Evolutionary conservation across 2,113 vertebrate genomes (phyloP).

Genomic region (Lates calcarifer): DNA sequence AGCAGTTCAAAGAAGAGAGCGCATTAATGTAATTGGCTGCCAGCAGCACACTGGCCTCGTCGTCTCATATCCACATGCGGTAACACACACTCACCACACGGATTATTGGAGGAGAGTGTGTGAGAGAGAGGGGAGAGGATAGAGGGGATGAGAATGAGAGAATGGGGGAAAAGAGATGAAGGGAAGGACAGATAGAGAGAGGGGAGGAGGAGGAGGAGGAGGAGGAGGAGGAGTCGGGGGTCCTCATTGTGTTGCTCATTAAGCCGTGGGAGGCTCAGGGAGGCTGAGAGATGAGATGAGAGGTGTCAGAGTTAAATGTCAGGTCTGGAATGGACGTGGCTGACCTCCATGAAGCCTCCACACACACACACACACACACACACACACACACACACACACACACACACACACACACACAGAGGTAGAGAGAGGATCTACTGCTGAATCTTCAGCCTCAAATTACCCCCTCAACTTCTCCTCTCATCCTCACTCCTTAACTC

Average conservation of each 20-base stretch:
- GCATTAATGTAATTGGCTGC: slow-evolving; percentile 88
- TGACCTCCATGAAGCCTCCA: slow-evolving; percentile 64
- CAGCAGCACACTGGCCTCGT: slow-evolving; percentile 80
- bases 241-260: slow-evolving; percentile 76
- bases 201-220: too few species aligned
- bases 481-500: slow-evolving; percentile 35
- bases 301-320: slow-evolving; percentile 84
- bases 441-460: slow-evolving; percentile 43
- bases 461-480: slow-evolving; percentile 63
- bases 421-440: slow-evolving; percentile 40
- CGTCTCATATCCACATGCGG: slow-evolving; percentile 78
- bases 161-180: slow-evolving; percentile 57
- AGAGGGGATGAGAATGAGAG: slow-evolving; percentile 61
- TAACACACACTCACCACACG: slow-evolving; percentile 79
- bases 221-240: slow-evolving; percentile 27
- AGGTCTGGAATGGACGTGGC: slow-evolving; percentile 70
- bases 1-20: slow-evolving; percentile 88
- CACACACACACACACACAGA: slow-evolving; percentile 18
- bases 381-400: slow-evolving; percentile 28
- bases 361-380: slow-evolving; percentile 36
- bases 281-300: slow-evolving; percentile 75
- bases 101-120: slow-evolving; percentile 76
- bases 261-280: slow-evolving; percentile 76
- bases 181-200: slow-evolving; percentile 47
- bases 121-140: slow-evolving; percentile 49